Percentiles rank a stretch among this genome's conserved stretches.
Evolutionary conservation across 2,113 vertebrate genomes (phyloP).

Genomic region (Pitta sordida): DNA sequence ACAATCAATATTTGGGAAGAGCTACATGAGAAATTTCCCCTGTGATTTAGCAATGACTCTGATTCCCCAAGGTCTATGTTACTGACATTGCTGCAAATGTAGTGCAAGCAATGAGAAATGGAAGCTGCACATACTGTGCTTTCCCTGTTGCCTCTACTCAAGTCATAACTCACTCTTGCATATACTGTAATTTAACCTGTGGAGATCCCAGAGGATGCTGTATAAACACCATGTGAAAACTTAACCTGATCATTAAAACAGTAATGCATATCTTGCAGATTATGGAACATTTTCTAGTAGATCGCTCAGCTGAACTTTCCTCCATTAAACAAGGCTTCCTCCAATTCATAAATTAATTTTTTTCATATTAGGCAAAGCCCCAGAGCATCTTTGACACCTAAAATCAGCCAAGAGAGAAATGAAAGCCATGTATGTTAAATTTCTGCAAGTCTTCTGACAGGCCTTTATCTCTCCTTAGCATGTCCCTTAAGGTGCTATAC

Average conservation of each 20-base stretch:
- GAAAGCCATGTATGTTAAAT: neutral
- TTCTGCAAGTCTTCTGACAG: neutral
- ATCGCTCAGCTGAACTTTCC: neutral
- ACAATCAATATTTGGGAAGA: slow-evolving; percentile 66
- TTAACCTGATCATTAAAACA: slow-evolving; percentile 30
- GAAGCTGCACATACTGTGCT: slow-evolving; percentile 29
- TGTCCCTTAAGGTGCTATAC: neutral
- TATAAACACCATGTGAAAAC: slow-evolving; percentile 35
- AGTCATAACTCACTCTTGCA: slow-evolving; percentile 64
- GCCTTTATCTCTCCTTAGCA: neutral
- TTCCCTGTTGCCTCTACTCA: slow-evolving; percentile 41
- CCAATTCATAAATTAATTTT: neutral
- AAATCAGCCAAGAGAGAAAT: neutral
- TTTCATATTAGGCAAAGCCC: neutral
- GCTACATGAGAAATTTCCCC: slow-evolving; percentile 59
- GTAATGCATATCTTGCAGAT: slow-evolving; percentile 13
- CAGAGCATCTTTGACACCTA: neutral
- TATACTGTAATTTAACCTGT: slow-evolving; percentile 67
- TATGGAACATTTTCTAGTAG: neutral
- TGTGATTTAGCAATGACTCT: slow-evolving; percentile 38
- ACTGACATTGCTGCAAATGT: slow-evolving; percentile 53
- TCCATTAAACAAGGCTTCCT: neutral
- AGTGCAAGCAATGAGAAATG: slow-evolving; percentile 60
- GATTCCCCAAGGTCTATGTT: slow-evolving; percentile 51
- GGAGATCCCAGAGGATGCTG: slow-evolving; percentile 56